Conservation (phyloP, 2,797 vertebrate genomes). For the Danio kyathit region DNA sequence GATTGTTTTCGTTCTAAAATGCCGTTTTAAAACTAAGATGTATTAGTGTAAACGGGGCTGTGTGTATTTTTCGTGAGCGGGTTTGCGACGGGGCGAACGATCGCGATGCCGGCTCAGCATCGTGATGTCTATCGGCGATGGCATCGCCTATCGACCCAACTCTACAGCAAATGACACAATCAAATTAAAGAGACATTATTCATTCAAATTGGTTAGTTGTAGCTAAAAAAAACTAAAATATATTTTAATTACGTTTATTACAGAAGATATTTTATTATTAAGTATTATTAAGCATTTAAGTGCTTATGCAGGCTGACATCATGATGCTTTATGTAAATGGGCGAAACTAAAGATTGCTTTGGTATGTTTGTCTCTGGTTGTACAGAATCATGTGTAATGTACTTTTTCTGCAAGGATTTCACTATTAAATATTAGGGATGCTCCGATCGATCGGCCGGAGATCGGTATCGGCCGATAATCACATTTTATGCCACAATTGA, state of each 20-base stretch:
- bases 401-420: background rate
- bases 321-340: background rate
- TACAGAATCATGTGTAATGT: background rate
- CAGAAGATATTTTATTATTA: background rate
- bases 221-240: background rate
- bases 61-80: too few relatives aligned
- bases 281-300: background rate
- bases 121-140: too few relatives aligned
- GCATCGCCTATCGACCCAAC: too few relatives aligned
- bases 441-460: too few relatives aligned
- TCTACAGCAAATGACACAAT: background rate
- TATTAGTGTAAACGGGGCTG: too few relatives aligned
- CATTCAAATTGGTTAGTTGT: too few relatives aligned
- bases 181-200: background rate
- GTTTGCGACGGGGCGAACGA: too few relatives aligned
- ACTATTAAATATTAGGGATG: background rate
- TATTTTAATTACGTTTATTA: background rate
- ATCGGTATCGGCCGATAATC: too few relatives aligned
- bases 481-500: too few relatives aligned
- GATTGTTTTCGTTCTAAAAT: too few relatives aligned
- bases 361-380: background rate
- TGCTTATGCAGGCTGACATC: background rate
- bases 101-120: too few relatives aligned
- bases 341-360: background rate
- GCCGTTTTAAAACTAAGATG: too few relatives aligned